A percentile compares a stretch with the other conserved stretches of the same genome.
These are phyloP conservation scores for Sebastes matsubarae DNA, from an alignment of 2,797 vertebrate genomes.

Conservation along the genomic window DNA sequence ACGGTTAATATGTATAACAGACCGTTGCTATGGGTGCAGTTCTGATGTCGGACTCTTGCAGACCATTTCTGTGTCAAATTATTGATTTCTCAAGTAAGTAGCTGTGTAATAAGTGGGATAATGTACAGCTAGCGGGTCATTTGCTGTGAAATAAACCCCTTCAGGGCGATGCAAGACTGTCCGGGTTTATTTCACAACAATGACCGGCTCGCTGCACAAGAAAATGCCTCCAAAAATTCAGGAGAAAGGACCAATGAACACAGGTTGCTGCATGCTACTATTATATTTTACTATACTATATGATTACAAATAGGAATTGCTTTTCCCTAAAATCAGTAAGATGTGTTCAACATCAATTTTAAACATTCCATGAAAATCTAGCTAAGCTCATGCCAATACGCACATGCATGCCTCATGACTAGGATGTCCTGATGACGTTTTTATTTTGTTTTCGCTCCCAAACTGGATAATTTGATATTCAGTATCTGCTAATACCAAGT, in stretches of 20 bases:
- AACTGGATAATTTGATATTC: neutral
- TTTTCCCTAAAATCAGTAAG: neutral
- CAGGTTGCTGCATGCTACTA: neutral
- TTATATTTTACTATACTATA: neutral
- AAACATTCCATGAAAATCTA: neutral
- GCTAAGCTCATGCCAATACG: neutral
- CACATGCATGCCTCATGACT: slow-evolving; percentile 3
- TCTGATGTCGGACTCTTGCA: too few species aligned
- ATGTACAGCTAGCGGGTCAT: too few species aligned
- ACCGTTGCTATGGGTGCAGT: too few species aligned
- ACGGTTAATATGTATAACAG: too few species aligned
- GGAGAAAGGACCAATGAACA: neutral
- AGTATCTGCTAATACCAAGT: neutral
- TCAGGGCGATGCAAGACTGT: too few species aligned
- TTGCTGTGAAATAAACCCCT: too few species aligned
- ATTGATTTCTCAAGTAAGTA: too few species aligned
- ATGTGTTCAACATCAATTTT: neutral
- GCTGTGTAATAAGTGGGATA: too few species aligned
- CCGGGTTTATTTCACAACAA: too few species aligned
- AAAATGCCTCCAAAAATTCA: neutral
- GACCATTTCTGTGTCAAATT: too few species aligned
- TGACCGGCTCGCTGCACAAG: too few species aligned
- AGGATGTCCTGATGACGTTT: neutral
- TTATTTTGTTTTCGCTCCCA: neutral
- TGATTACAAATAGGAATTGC: neutral